Conservation (phyloP, 2,888 invertebrate species). For the Ptilodon capucinus region DNA sequence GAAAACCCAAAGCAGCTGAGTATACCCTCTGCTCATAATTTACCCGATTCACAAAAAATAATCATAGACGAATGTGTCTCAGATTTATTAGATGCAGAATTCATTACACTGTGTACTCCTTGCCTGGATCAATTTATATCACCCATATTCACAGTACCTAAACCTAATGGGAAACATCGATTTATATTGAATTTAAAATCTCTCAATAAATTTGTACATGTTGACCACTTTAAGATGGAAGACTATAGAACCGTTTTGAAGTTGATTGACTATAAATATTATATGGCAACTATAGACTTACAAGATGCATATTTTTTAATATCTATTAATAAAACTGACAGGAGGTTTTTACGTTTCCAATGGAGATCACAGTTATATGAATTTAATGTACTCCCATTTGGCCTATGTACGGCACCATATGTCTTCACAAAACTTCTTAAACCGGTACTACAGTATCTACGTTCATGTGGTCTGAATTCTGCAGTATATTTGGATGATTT, state of each 20-base stretch:
- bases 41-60: not conserved
- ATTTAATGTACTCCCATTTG: constrained; percentile 2
- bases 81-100: not conserved
- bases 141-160: too few species aligned
- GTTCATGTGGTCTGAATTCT: not conserved
- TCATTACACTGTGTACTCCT: constrained; percentile 1
- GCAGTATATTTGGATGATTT: constrained; percentile 3
- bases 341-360: not conserved
- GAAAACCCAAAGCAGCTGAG: not conserved
- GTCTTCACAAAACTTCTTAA: constrained; percentile 1
- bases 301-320: constrained; percentile 5
- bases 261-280: not conserved
- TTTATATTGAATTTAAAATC: constrained; percentile 4
- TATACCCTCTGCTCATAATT: not conserved
- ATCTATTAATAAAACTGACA: not conserved
- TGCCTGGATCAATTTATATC: not conserved
- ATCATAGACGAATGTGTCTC: constrained; percentile 1
- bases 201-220: constrained; percentile 1
- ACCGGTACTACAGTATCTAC: not conserved
- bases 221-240: constrained; percentile 6
- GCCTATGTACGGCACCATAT: constrained; percentile 1
- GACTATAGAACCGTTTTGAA: constrained; percentile 4
- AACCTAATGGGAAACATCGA: not conserved
- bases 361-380: not conserved
- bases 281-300: constrained; percentile 1